Percentiles rank a stretch among this genome's conserved stretches.
Conservation (phyloP, 1,140 invertebrate species). For the Solenopsis invicta region DNA sequence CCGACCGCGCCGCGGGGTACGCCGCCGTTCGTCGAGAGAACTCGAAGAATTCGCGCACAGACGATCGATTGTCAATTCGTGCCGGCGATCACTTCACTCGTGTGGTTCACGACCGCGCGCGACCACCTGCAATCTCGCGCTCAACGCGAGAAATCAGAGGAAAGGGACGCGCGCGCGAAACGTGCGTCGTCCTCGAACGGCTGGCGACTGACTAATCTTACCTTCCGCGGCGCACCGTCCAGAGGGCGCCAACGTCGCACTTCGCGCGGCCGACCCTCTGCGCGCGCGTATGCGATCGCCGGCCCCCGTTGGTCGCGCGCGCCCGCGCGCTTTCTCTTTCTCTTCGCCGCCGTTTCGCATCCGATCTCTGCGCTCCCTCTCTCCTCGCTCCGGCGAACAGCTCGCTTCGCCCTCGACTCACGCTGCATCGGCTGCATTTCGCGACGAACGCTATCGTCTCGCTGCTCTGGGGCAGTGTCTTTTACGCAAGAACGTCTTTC, state of each 20-base stretch:
- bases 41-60: no score
- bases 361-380: neutral
- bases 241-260: constrained; percentile 79
- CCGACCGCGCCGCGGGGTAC: no score
- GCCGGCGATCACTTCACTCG: neutral
- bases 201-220: constrained; percentile 82
- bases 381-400: constrained; percentile 17
- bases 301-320: constrained; percentile 63
- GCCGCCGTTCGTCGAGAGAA: no score
- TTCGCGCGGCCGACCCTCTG: constrained; percentile 57
- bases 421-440: constrained; percentile 40
- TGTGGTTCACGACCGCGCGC: neutral
- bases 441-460: constrained; percentile 16
- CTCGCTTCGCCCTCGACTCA: constrained; percentile 52
- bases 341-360: constrained; percentile 33
- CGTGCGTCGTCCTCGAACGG: constrained; percentile 79
- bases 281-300: constrained; percentile 49
- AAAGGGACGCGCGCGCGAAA: constrained; percentile 42
- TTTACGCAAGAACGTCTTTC: constrained; percentile 19
- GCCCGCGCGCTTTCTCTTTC: constrained; percentile 72
- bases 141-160: neutral
- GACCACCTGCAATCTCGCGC: constrained; percentile 61
- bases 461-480: constrained; percentile 8
- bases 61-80: neutral
- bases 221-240: constrained; percentile 76